Evolutionary conservation across 2,797 vertebrate genomes (phyloP).

Genomic region (Gallinago nigripennis): DNA sequence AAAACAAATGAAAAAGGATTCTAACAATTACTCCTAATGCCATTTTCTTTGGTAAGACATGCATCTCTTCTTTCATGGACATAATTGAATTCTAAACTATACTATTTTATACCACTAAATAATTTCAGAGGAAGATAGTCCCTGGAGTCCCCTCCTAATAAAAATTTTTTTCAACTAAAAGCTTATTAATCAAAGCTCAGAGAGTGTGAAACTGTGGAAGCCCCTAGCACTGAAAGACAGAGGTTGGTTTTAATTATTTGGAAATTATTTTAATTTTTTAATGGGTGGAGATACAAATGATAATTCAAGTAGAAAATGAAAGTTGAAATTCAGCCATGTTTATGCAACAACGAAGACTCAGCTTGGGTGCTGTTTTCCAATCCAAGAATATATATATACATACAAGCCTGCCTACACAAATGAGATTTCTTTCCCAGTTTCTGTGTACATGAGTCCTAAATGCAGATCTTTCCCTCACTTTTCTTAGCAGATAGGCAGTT

Average conservation of each 20-base stretch:
- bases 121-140: not conserved
- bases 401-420: not conserved
- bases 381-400: not conserved
- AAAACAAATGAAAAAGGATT: not conserved
- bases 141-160: not conserved
- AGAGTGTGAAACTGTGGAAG: not conserved
- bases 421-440: not conserved
- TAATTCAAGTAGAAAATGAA: not conserved
- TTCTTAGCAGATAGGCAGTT: not conserved
- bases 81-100: not conserved
- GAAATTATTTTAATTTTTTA: not conserved
- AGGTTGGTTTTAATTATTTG: not conserved
- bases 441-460: not conserved
- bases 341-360: not conserved
- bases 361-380: not conserved
- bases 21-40: not conserved
- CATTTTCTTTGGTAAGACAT: not conserved
- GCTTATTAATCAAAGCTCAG: conserved; percentile 8
- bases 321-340: not conserved
- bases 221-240: not conserved
- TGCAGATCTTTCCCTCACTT: not conserved
- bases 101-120: not conserved
- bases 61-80: not conserved
- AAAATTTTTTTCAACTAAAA: not conserved
- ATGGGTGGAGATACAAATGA: not conserved